Percentiles rank a stretch among this genome's conserved stretches.
Evolutionary conservation across 1,140 invertebrate species (phyloP).

Genomic region (Tetranychus urticae): DNA sequence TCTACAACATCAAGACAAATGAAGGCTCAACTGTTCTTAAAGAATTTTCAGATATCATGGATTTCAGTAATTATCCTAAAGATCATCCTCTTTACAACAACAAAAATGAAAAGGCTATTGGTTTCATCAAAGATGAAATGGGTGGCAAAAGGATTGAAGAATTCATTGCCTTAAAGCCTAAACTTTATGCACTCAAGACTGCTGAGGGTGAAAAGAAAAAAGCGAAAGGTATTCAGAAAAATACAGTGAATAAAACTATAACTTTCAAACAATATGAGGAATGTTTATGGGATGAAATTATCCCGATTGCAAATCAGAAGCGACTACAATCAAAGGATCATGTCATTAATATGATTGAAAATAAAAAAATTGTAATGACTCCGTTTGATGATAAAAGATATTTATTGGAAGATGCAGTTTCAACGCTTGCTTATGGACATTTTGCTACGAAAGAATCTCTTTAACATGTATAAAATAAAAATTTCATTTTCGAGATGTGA

Average conservation of each 20-base stretch:
- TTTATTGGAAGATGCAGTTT: no score
- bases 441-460: no score
- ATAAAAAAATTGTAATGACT: no score
- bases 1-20: slow-evolving; percentile 19
- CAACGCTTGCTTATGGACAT: no score
- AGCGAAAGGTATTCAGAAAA: not conserved
- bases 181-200: slow-evolving; percentile 10
- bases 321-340: not conserved
- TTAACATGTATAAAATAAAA: no score
- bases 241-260: not conserved
- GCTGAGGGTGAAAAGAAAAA: not conserved
- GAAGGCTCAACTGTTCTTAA: slow-evolving; percentile 22
- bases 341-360: not conserved
- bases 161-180: slow-evolving; percentile 22
- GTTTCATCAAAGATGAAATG: slow-evolving; percentile 27
- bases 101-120: slow-evolving; percentile 25
- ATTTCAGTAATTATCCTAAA: not conserved
- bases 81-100: slow-evolving; percentile 7
- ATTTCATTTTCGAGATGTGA: no score
- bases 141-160: slow-evolving; percentile 18
- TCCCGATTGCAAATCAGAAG: not conserved
- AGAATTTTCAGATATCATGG: not conserved
- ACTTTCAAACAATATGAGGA: not conserved
- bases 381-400: no score
- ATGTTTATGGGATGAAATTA: not conserved